A percentile compares a stretch with the other conserved stretches of the same genome.
phyloP scores from a whole-genome alignment of 1,140 invertebrate species.

The Ips typographus region DNA sequence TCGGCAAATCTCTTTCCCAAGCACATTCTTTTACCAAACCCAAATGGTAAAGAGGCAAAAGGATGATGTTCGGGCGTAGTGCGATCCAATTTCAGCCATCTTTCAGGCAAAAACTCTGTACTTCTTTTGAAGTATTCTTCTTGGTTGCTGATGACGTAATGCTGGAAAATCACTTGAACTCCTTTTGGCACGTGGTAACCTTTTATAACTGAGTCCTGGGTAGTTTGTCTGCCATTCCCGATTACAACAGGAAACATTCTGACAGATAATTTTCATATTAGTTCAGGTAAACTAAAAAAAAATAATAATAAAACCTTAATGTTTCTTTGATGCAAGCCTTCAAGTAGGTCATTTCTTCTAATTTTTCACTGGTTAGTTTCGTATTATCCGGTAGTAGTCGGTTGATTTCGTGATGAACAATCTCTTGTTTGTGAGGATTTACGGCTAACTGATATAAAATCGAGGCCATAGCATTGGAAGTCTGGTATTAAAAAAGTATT shows the following conservation, averaged over 20 bases:
- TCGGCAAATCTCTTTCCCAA: constrained; percentile 73
- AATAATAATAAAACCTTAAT: constrained; percentile 65
- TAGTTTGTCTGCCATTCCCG: constrained; percentile 81
- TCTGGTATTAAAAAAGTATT: constrained; percentile 56
- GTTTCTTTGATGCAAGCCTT: constrained; percentile 93
- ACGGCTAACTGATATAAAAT: constrained; percentile 82
- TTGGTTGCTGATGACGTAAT: constrained; percentile 80
- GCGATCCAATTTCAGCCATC: constrained; percentile 67
- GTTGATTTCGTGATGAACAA: constrained; percentile 74
- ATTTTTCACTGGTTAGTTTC: constrained; percentile 66
- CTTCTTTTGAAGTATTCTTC: constrained; percentile 74
- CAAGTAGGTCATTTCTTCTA: constrained; percentile 78
- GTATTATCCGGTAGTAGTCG: constrained; percentile 65
- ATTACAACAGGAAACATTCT: constrained; percentile 87
- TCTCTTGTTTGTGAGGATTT: constrained; percentile 76
- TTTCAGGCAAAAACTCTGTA: constrained; percentile 69
- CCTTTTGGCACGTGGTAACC: constrained; percentile 89
- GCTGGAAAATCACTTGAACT: constrained; percentile 81
- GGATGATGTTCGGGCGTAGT: constrained; percentile 53
- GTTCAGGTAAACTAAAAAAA: not conserved
- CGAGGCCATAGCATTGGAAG: constrained; percentile 85
- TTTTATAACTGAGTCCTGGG: constrained; percentile 77
- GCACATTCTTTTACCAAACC: constrained; percentile 74
- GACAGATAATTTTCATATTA: constrained; percentile 36
- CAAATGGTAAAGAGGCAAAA: constrained; percentile 73